These are phyloP conservation scores for Drosophila subpulchrella DNA, from an alignment of 1,140 invertebrate species.

Conservation along the genomic window DNA sequence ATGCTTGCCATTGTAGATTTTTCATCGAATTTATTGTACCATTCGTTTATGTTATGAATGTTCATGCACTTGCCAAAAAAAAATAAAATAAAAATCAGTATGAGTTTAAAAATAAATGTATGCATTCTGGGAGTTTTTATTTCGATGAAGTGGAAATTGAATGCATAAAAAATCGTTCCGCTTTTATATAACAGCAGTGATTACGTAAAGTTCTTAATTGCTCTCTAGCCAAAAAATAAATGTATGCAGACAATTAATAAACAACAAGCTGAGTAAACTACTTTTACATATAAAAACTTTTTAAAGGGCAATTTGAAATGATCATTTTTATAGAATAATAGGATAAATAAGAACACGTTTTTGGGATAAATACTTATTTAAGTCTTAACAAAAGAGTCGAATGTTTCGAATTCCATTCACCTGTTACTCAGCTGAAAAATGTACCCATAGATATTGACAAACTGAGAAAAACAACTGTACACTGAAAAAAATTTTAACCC, in stretches of 20 bases:
- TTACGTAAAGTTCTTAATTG: slow-evolving; percentile 16
- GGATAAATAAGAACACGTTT: too few species aligned
- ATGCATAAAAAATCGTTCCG: slow-evolving; percentile 4
- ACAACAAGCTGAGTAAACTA: background rate
- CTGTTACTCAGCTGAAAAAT: too few species aligned
- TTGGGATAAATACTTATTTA: too few species aligned
- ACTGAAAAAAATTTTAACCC: too few species aligned
- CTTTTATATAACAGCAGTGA: background rate
- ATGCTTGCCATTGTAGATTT: background rate
- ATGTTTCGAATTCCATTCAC: too few species aligned
- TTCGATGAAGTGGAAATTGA: slow-evolving; percentile 13
- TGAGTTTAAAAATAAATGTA: slow-evolving; percentile 13
- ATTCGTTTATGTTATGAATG: slow-evolving; percentile 27
- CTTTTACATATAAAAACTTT: too few species aligned
- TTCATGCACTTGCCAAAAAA: slow-evolving; percentile 4
- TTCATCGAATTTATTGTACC: slow-evolving; percentile 10
- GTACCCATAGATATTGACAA: too few species aligned
- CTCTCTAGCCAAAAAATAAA: slow-evolving; percentile 1
- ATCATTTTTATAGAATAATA: too few species aligned
- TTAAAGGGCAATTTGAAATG: too few species aligned
- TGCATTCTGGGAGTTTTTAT: background rate
- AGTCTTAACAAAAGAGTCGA: too few species aligned
- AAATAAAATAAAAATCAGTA: background rate
- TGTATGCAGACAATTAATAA: background rate
- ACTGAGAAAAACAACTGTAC: too few species aligned